These are phyloP conservation scores for Aurelia sp. DNA, from an alignment of 30 jellyfish, hydroid and myxozoan genomes.

Conservation along the genomic window DNA sequence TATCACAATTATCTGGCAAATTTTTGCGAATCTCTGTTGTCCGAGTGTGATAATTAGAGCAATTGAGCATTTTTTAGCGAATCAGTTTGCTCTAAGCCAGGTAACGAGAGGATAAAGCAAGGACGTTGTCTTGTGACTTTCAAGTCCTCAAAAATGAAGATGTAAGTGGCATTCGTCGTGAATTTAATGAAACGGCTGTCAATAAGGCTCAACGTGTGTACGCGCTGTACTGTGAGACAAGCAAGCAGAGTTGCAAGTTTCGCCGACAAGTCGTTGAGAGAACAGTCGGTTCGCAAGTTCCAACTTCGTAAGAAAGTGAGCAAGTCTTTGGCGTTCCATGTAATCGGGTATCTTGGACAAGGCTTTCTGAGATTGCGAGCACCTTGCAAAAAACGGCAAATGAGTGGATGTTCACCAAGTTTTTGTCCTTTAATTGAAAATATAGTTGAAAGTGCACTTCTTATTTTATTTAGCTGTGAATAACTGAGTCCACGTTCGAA, in stretches of 20 bases:
- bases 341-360: constrained; percentile 6
- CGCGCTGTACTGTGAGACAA: constrained; percentile 7
- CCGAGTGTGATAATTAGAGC: no score
- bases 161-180: constrained; percentile 3
- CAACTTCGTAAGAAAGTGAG: not conserved
- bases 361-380: constrained; percentile 16
- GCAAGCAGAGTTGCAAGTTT: constrained; percentile 7
- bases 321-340: constrained; percentile 33
- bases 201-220: not conserved
- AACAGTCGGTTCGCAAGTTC: not conserved
- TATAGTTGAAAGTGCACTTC: constrained; percentile 31
- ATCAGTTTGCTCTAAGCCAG: no score
- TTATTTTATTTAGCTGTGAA: not conserved
- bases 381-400: constrained; percentile 12
- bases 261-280: not conserved
- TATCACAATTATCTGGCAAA: not conserved
- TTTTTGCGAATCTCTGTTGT: no score
- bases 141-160: not conserved
- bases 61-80: no score
- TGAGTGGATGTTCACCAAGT: constrained; percentile 26
- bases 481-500: no score
- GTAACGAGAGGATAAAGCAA: no score
- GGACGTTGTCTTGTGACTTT: no score
- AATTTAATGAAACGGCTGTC: constrained; percentile 13
- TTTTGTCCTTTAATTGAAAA: not conserved